Percentiles rank a stretch among this genome's conserved stretches.
Conservation (phyloP, 2,888 invertebrate genomes). For the Deilephila porcellus region DNA sequence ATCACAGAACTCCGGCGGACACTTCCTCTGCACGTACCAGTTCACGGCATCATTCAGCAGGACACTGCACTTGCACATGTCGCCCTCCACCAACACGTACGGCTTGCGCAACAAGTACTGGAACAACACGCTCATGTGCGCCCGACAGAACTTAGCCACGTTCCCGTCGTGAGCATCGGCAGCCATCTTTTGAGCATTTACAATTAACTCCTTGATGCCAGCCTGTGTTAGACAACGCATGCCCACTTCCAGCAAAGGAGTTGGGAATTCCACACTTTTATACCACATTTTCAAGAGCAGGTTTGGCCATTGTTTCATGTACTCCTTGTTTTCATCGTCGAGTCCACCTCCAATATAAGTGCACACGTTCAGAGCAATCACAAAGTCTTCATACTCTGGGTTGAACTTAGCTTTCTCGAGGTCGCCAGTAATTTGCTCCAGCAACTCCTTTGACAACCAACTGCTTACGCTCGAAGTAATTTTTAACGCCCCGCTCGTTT, state of each 20-base stretch:
- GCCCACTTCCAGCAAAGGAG: background rate
- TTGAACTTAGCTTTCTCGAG: background rate
- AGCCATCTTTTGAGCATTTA: background rate
- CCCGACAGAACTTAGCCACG: background rate
- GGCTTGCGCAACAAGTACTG: background rate
- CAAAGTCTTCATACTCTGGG: no score
- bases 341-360: background rate
- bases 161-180: background rate
- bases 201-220: background rate
- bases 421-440: conserved; percentile 5
- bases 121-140: conserved; percentile 2
- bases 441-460: background rate
- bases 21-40: conserved; percentile 22
- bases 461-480: background rate
- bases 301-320: conserved; percentile 3
- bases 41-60: conserved; percentile 29
- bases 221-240: background rate
- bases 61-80: background rate
- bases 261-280: background rate
- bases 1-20: conserved; percentile 12
- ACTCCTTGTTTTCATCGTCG: conserved; percentile 1
- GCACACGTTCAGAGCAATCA: background rate
- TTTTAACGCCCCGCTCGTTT: background rate
- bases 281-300: background rate
- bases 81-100: conserved; percentile 12